Evolutionary conservation across 2,888 invertebrate genomes (phyloP).

Genomic region (Watsonalla binaria): DNA sequence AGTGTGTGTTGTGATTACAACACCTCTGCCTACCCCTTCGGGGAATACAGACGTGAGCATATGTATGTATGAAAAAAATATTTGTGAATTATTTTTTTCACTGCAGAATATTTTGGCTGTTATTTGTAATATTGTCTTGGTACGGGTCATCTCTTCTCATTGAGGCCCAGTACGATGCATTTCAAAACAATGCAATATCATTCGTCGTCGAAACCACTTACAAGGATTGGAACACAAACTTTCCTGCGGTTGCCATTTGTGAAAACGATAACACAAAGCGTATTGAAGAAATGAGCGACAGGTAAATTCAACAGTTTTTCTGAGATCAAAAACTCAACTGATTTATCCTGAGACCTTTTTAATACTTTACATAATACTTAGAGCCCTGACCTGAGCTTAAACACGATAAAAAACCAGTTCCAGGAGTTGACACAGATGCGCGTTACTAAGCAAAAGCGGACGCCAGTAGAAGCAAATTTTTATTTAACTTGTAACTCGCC

Average conservation of each 20-base stretch:
- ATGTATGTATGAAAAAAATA: too few relatives aligned
- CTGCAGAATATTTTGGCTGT: constrained; percentile 80
- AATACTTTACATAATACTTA: too few relatives aligned
- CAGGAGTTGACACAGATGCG: constrained; percentile 7
- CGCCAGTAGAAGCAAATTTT: too few relatives aligned
- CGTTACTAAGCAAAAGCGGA: too few relatives aligned
- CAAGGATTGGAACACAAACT: constrained; percentile 85
- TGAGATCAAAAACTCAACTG: too few relatives aligned
- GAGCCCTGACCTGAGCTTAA: too few relatives aligned
- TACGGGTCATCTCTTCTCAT: constrained; percentile 79
- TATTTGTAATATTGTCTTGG: constrained; percentile 81
- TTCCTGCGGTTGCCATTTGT: constrained; percentile 85
- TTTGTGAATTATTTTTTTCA: background rate
- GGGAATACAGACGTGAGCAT: too few relatives aligned
- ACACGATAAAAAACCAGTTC: constrained; percentile 36
- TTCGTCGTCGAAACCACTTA: constrained; percentile 88
- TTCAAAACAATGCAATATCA: constrained; percentile 85
- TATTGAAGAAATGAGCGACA: constrained; percentile 81
- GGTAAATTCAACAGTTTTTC: constrained; percentile 73
- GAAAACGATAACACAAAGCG: constrained; percentile 83
- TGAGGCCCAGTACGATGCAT: constrained; percentile 79
- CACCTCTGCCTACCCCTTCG: too few relatives aligned
- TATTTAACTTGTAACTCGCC: too few relatives aligned
- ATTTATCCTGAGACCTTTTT: too few relatives aligned
- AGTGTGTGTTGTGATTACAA: too few relatives aligned